These are phyloP conservation scores for Oasisia sp. DNA, from an alignment of 2,888 invertebrate species.

Conservation along the genomic window DNA sequence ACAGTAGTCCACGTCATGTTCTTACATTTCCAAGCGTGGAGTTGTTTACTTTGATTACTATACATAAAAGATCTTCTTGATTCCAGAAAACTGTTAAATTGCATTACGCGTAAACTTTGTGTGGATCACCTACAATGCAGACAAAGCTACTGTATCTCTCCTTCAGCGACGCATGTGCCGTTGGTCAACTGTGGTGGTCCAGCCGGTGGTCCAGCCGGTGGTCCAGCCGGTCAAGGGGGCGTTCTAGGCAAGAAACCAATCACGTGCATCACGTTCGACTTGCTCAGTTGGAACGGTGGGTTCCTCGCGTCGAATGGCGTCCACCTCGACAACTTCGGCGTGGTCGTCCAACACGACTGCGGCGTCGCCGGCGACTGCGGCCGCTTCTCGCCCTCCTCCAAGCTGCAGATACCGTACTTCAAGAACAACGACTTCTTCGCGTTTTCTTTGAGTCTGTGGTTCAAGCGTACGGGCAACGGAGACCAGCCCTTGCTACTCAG, in stretches of 20 bases:
- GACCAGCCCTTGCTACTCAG: background rate
- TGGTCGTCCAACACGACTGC: background rate
- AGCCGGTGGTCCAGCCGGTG: background rate
- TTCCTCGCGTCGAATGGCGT: background rate
- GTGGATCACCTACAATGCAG: background rate
- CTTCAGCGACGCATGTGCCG: background rate
- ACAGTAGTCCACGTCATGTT: no score
- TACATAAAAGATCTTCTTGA: no score
- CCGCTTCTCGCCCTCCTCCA: background rate
- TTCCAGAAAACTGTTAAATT: no score
- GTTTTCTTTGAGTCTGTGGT: constrained; percentile 1
- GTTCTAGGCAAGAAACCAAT: background rate
- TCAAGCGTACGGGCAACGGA: background rate
- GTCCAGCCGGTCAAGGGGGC: background rate
- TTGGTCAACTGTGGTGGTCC: background rate
- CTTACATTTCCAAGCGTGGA: no score
- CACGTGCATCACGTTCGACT: background rate
- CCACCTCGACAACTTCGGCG: background rate
- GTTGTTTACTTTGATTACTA: no score
- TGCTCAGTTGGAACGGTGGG: background rate
- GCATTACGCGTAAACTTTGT: background rate
- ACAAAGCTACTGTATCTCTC: background rate
- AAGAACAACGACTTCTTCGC: background rate
- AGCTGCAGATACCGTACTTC: background rate
- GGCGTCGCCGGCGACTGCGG: background rate